These are phyloP conservation scores for Apis laboriosa DNA, from an alignment of 1,140 invertebrate genomes.

Conservation along the genomic window DNA sequence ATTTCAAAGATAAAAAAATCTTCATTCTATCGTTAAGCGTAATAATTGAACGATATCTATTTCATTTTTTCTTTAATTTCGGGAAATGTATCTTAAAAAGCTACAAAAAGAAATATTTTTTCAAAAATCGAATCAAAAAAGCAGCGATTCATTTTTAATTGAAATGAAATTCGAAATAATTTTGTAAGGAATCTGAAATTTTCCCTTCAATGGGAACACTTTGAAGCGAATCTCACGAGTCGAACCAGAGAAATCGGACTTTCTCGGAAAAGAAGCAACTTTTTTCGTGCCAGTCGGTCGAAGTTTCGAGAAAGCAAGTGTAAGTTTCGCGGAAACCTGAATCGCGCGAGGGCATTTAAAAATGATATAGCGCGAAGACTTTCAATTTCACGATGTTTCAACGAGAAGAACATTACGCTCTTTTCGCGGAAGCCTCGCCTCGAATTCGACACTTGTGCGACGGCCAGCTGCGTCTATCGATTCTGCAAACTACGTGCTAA, in stretches of 20 bases:
- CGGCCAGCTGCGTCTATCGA: not conserved
- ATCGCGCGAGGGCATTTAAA: not conserved
- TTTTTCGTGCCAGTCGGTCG: not conserved
- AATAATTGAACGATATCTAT: too few relatives aligned
- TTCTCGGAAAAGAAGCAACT: not conserved
- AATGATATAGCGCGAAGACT: slow-evolving; percentile 2
- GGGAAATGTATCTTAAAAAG: too few relatives aligned
- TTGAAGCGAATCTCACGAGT: not conserved
- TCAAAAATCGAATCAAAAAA: too few relatives aligned
- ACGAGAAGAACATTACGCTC: not conserved
- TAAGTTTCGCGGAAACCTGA: slow-evolving; percentile 8
- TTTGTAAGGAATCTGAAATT: not conserved
- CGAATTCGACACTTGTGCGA: slow-evolving; percentile 1
- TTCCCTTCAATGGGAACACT: not conserved
- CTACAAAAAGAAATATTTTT: too few relatives aligned
- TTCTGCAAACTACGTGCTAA: not conserved
- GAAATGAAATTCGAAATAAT: not conserved
- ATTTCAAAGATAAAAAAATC: too few relatives aligned
- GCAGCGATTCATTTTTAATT: not conserved
- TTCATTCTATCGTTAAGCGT: too few relatives aligned
- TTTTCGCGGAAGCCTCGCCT: not conserved
- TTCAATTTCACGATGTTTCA: not conserved
- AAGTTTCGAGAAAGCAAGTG: slow-evolving; percentile 3
- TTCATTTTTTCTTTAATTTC: too few relatives aligned
- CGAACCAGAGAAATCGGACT: slow-evolving; percentile 5